Conservation (phyloP, 2,113 vertebrate genomes). For the Bombycilla garrulus region DNA sequence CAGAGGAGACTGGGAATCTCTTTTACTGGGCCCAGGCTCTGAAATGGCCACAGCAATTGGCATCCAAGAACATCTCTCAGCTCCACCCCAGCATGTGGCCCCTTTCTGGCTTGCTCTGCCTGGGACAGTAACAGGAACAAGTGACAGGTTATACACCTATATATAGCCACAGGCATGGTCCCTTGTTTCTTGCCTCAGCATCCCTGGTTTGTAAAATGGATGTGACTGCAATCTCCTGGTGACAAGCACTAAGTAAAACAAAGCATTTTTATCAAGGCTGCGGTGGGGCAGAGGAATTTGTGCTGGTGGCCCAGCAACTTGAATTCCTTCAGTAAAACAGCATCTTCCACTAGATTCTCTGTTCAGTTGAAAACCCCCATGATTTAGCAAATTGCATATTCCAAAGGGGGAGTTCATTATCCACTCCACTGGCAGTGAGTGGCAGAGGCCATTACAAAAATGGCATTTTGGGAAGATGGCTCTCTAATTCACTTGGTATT, state of each 20-base stretch:
- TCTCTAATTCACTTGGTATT: slow-evolving; percentile 1
- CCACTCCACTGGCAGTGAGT: neutral
- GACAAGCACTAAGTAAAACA: neutral
- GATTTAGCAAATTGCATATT: neutral
- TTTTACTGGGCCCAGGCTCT: neutral
- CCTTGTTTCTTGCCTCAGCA: neutral
- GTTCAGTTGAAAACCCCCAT: neutral
- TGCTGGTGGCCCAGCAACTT: neutral
- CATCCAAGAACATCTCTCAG: neutral
- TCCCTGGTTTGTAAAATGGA: neutral
- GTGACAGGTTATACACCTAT: neutral
- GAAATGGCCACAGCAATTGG: neutral
- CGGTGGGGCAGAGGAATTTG: neutral
- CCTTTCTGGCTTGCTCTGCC: neutral
- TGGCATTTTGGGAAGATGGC: neutral
- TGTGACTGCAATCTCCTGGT: neutral
- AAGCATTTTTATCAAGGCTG: neutral
- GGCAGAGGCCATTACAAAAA: neutral
- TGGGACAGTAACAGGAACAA: neutral
- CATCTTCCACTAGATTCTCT: neutral
- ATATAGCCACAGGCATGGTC: neutral
- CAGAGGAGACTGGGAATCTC: neutral
- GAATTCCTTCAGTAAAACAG: neutral
- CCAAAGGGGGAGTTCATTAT: neutral
- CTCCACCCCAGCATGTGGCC: neutral